A percentile compares a stretch with the other conserved stretches of the same genome.
Conservation (phyloP, 2,797 vertebrate genomes). For the Pipistrellus nathusii region DNA sequence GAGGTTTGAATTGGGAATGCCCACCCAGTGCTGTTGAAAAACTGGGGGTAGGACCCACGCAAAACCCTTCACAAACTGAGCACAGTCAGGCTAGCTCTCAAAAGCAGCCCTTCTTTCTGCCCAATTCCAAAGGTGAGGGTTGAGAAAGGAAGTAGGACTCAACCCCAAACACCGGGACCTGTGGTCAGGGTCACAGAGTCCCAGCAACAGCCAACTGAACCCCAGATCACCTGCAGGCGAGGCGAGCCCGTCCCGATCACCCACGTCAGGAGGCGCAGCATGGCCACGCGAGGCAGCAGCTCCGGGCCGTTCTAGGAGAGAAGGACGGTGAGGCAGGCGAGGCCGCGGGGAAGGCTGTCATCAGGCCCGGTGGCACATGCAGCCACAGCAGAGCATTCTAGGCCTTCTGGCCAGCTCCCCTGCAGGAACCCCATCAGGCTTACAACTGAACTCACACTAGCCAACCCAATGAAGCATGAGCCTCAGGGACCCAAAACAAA, state of each 20-base stretch:
- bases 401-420: not conserved
- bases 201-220: not conserved
- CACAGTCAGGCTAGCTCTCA: not conserved
- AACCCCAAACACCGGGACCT: not conserved
- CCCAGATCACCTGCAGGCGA: conserved; percentile 92
- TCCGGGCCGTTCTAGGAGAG: conserved; percentile 94
- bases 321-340: not conserved
- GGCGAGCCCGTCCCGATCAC: conserved; percentile 94
- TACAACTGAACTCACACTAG: not conserved
- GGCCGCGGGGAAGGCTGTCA: not conserved
- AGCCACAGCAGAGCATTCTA: not conserved
- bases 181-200: not conserved
- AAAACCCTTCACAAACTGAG: not conserved
- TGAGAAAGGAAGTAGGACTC: not conserved
- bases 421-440: not conserved
- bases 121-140: not conserved
- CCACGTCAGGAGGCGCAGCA: conserved; percentile 93
- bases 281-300: conserved; percentile 95
- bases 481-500: not conserved
- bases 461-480: not conserved
- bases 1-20: not conserved
- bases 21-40: not conserved
- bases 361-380: not conserved
- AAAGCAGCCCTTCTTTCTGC: not conserved
- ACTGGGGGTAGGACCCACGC: not conserved